phyloP scores from a whole-genome alignment of 2,797 vertebrate genomes.

The Notolabrus celidotus region DNA sequence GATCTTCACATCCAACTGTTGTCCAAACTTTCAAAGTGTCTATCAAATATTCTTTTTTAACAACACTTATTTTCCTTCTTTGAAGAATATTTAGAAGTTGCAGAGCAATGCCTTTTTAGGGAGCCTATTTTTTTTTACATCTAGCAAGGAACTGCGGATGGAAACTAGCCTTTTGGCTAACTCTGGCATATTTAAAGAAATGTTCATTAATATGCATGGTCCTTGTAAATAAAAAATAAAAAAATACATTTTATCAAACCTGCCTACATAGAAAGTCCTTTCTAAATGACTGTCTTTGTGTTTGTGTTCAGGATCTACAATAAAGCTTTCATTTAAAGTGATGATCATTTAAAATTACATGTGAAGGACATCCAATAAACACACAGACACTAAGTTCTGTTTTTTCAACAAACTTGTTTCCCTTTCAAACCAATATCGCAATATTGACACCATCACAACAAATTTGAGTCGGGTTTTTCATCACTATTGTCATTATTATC shows the following conservation, averaged over 20 bases:
- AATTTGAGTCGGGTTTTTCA: slow-evolving; percentile 77
- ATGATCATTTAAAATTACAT: not conserved
- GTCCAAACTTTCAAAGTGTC: not conserved
- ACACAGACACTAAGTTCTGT: slow-evolving; percentile 66
- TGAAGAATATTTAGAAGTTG: slow-evolving; percentile 37
- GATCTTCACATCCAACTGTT: not conserved
- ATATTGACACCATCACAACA: slow-evolving; percentile 85
- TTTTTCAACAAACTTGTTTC: slow-evolving; percentile 83
- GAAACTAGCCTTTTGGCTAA: too few relatives aligned
- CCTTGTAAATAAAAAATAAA: too few relatives aligned
- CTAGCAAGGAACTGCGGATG: too few relatives aligned
- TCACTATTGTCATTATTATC: slow-evolving; percentile 76
- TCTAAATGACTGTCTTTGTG: slow-evolving; percentile 17
- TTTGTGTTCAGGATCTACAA: slow-evolving; percentile 39
- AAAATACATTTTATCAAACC: slow-evolving; percentile 29
- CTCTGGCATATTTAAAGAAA: too few relatives aligned
- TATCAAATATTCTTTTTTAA: not conserved
- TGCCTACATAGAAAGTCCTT: slow-evolving; percentile 7
- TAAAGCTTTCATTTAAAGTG: slow-evolving; percentile 28
- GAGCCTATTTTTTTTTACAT: too few relatives aligned
- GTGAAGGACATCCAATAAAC: slow-evolving; percentile 38
- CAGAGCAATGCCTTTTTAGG: slow-evolving; percentile 53
- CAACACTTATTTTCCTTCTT: slow-evolving; percentile 10
- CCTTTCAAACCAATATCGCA: slow-evolving; percentile 84
- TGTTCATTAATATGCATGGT: too few relatives aligned